Evolutionary conservation across 2,113 vertebrate genomes (phyloP).

Genomic region (Pelobates fuscus): DNA sequence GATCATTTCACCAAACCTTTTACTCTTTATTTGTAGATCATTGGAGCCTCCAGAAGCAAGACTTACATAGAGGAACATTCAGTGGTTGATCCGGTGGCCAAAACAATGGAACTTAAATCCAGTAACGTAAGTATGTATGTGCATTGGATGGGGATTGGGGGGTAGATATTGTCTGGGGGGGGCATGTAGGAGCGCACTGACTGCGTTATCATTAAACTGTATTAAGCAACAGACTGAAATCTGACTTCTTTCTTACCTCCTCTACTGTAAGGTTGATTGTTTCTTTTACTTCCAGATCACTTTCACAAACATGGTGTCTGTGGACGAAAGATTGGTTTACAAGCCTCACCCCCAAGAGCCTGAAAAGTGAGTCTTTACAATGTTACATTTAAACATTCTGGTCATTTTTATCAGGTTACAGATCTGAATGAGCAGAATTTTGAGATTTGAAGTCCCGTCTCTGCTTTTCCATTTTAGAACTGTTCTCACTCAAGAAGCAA

Average conservation of each 20-base stretch:
- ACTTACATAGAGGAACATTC: slow-evolving; percentile 94
- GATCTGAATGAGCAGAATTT: too few relatives aligned
- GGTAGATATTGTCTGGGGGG: too few relatives aligned
- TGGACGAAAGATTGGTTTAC: slow-evolving; percentile 90
- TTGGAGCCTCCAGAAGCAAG: slow-evolving; percentile 82
- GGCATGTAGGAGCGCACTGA: too few relatives aligned
- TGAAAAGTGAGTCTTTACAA: slow-evolving; percentile 78
- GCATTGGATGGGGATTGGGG: neutral
- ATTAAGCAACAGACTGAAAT: too few relatives aligned
- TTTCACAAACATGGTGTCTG: slow-evolving; percentile 94
- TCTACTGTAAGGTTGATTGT: too few relatives aligned
- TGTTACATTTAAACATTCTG: neutral
- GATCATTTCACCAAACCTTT: too few relatives aligned
- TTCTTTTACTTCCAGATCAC: slow-evolving; percentile 76
- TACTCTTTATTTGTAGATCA: slow-evolving; percentile 74
- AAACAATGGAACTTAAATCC: slow-evolving; percentile 88
- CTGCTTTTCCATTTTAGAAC: slow-evolving; percentile 72
- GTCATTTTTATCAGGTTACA: too few relatives aligned
- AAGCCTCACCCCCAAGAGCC: slow-evolving; percentile 90
- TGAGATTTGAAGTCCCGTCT: neutral
- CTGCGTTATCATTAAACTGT: too few relatives aligned
- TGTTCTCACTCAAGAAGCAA: slow-evolving; percentile 91
- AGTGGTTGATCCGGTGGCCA: slow-evolving; percentile 84
- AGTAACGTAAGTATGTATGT: slow-evolving; percentile 88
- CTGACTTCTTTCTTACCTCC: too few relatives aligned